A percentile compares a stretch with the other conserved stretches of the same genome.
These are phyloP conservation scores for Pogonocherus hispidulus DNA, from an alignment of 2,888 invertebrate genomes.

Conservation along the genomic window DNA sequence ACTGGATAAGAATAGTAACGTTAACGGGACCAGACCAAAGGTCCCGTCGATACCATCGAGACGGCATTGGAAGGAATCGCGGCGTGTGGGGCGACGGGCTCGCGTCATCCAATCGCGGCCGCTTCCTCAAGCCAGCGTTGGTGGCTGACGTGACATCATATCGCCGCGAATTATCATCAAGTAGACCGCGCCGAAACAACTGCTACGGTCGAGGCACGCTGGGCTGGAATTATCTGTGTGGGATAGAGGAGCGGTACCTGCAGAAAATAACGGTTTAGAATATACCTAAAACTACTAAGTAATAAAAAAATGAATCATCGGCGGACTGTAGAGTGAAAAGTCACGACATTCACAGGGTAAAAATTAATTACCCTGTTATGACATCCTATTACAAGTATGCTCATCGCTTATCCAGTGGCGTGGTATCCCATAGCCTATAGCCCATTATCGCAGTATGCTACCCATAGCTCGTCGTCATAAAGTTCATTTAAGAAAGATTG, in stretches of 20 bases:
- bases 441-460: too few relatives aligned
- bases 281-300: too few relatives aligned
- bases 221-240: background rate
- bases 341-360: too few relatives aligned
- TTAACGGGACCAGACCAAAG: constrained; percentile 26
- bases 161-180: constrained; percentile 57
- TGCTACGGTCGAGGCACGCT: constrained; percentile 21
- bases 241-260: background rate
- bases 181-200: constrained; percentile 41
- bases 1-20: constrained; percentile 34
- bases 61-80: constrained; percentile 41
- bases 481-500: too few relatives aligned
- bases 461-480: too few relatives aligned
- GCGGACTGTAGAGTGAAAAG: too few relatives aligned
- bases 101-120: constrained; percentile 38
- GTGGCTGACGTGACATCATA: constrained; percentile 57
- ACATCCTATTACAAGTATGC: too few relatives aligned
- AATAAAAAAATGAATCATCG: too few relatives aligned
- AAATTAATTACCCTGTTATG: too few relatives aligned
- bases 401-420: too few relatives aligned
- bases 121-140: constrained; percentile 43
- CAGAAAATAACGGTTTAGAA: background rate
- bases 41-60: constrained; percentile 34
- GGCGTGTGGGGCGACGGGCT: constrained; percentile 38
- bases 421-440: too few relatives aligned